Evolutionary conservation across 2,113 vertebrate genomes (phyloP).

Genomic region (Saguinus midas): DNA sequence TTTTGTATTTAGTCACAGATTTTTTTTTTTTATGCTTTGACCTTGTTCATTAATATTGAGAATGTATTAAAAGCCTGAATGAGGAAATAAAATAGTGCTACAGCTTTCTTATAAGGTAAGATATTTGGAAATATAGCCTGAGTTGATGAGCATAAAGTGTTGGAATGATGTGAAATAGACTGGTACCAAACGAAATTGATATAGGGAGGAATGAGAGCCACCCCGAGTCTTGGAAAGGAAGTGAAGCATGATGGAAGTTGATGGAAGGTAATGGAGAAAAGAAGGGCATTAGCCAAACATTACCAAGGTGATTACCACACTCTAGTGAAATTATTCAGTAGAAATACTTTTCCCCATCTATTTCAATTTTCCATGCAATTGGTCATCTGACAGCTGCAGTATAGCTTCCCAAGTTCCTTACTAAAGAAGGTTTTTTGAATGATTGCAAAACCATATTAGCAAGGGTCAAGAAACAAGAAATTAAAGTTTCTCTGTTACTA

Average conservation of each 20-base stretch:
- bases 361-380: slow-evolving; percentile 75
- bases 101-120: neutral
- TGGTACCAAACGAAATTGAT: slow-evolving; percentile 26
- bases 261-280: slow-evolving; percentile 74
- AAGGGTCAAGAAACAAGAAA: slow-evolving; percentile 36
- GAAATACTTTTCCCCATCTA: slow-evolving; percentile 55
- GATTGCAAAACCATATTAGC: slow-evolving; percentile 36
- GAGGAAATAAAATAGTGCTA: neutral
- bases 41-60: neutral
- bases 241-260: slow-evolving; percentile 62
- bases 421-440: neutral
- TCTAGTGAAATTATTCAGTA: slow-evolving; percentile 39
- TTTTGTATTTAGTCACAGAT: neutral
- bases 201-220: neutral
- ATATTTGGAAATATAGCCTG: slow-evolving; percentile 24
- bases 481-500: slow-evolving; percentile 14
- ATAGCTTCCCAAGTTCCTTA: slow-evolving; percentile 31
- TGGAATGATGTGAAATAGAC: slow-evolving; percentile 50
- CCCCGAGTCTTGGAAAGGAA: slow-evolving; percentile 31
- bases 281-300: slow-evolving; percentile 66
- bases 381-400: slow-evolving; percentile 58
- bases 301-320: slow-evolving; percentile 64
- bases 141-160: slow-evolving; percentile 34
- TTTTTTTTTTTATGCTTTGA: neutral
- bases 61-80: neutral